Conservation (phyloP, 1,140 invertebrate genomes). For the Whitmania pigra region DNA sequence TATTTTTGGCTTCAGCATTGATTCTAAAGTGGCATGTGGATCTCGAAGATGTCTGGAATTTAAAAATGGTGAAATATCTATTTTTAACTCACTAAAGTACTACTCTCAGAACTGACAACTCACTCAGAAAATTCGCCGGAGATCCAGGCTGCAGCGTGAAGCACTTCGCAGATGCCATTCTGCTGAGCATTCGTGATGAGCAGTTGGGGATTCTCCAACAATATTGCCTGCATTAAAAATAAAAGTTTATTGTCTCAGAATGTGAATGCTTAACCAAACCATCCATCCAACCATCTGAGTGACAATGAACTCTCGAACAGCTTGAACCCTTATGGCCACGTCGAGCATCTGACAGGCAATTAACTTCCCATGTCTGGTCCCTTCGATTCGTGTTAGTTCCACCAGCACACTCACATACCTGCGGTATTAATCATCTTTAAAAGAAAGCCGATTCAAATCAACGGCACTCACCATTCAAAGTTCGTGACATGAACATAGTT, state of each 20-base stretch:
- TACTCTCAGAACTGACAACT: conserved; percentile 34
- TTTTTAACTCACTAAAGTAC: conserved; percentile 19
- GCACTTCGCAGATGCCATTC: conserved; percentile 55
- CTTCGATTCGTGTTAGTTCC: conserved; percentile 89
- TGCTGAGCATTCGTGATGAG: conserved; percentile 49
- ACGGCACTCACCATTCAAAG: conserved; percentile 75
- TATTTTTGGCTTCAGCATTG: conserved; percentile 69
- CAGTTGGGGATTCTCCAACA: conserved; percentile 61
- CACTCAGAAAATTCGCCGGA: conserved; percentile 91
- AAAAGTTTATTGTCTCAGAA: not conserved
- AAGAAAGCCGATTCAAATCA: not conserved
- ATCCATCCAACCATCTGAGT: conserved; percentile 62
- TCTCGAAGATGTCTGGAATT: conserved; percentile 58
- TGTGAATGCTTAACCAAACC: not conserved
- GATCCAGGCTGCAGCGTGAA: conserved; percentile 90
- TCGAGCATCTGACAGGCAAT: conserved; percentile 89
- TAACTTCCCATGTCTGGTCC: conserved; percentile 78
- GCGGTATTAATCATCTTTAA: conserved; percentile 18
- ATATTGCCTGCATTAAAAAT: conserved; percentile 48
- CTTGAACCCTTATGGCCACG: conserved; percentile 87
- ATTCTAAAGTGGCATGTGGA: conserved; percentile 63
- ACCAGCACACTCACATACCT: conserved; percentile 93
- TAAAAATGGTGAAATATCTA: conserved; percentile 19
- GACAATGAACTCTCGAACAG: conserved; percentile 79
- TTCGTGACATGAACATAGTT: conserved; percentile 98